Evolutionary conservation across 2,113 vertebrate species (phyloP).

Genomic region (Paedocypris sp.): DNA sequence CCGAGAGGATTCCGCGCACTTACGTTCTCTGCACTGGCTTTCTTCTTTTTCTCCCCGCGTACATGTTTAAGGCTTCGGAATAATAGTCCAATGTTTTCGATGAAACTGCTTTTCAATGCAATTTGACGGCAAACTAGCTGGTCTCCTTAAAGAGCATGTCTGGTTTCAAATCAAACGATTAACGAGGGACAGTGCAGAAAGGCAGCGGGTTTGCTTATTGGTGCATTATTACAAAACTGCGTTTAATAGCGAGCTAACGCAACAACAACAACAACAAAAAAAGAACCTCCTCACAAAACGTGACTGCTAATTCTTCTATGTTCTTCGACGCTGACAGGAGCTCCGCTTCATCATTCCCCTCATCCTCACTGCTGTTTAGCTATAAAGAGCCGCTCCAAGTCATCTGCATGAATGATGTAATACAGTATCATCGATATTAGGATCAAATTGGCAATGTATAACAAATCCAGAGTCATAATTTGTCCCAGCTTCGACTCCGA

Average conservation of each 20-base stretch:
- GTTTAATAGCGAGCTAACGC: background rate
- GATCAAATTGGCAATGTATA: background rate
- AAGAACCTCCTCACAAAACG: background rate
- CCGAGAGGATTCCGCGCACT: constrained; percentile 23
- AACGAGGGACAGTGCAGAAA: too few species aligned
- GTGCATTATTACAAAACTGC: background rate
- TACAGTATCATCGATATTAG: background rate
- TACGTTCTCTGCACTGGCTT: constrained; percentile 39
- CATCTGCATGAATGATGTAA: background rate
- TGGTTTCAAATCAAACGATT: too few species aligned
- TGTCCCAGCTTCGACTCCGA: constrained; percentile 6
- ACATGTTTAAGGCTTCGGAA: constrained; percentile 28
- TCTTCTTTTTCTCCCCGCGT: constrained; percentile 41
- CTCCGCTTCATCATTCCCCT: background rate
- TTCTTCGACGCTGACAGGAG: constrained; percentile 5
- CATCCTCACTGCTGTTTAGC: background rate
- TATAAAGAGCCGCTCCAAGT: background rate
- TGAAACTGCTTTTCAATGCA: background rate
- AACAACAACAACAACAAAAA: background rate
- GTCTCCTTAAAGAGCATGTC: background rate
- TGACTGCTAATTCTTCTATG: background rate
- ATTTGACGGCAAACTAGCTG: background rate
- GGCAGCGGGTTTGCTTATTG: background rate
- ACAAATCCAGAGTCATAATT: constrained; percentile 9
- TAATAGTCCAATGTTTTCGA: background rate